These are phyloP conservation scores for Orchesella cincta DNA, from an alignment of 1,140 invertebrate species.

Conservation along the genomic window DNA sequence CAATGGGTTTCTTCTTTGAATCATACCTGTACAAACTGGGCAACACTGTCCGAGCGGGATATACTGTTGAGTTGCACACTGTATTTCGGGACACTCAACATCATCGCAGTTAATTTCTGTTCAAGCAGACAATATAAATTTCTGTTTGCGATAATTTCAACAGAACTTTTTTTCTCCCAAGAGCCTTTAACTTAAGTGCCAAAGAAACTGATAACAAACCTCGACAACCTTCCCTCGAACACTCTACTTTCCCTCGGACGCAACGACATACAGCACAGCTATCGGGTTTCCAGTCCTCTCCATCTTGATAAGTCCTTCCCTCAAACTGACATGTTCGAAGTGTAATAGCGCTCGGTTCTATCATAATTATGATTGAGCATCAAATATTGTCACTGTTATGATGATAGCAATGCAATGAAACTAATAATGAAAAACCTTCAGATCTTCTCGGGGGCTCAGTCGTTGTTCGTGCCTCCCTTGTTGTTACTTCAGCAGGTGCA, in stretches of 20 bases:
- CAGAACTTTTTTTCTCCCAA: neutral
- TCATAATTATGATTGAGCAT: conserved; percentile 25
- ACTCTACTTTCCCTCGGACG: conserved; percentile 62
- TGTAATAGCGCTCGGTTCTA: conserved; percentile 1
- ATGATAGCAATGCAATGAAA: neutral
- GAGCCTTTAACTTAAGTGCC: neutral
- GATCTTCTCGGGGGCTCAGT: neutral
- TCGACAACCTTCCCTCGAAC: conserved; percentile 55
- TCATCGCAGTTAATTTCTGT: conserved; percentile 56
- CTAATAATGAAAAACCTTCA: conserved; percentile 5
- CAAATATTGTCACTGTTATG: conserved; percentile 17
- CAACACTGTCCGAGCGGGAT: conserved; percentile 62
- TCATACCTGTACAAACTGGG: conserved; percentile 58
- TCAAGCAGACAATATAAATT: no score
- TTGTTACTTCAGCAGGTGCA: neutral
- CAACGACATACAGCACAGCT: conserved; percentile 68
- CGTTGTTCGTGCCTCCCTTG: neutral
- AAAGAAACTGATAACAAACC: conserved; percentile 31
- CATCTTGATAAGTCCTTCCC: conserved; percentile 63
- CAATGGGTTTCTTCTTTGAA: no score
- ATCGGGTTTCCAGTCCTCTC: conserved; percentile 66
- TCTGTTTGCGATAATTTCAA: neutral
- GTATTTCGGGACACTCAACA: conserved; percentile 57
- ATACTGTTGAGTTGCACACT: conserved; percentile 58
- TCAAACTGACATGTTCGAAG: conserved; percentile 57